A percentile compares a stretch with the other conserved stretches of the same genome.
phyloP scores from a whole-genome alignment of 2,888 invertebrate species.

The Strigamia crassipes region DNA sequence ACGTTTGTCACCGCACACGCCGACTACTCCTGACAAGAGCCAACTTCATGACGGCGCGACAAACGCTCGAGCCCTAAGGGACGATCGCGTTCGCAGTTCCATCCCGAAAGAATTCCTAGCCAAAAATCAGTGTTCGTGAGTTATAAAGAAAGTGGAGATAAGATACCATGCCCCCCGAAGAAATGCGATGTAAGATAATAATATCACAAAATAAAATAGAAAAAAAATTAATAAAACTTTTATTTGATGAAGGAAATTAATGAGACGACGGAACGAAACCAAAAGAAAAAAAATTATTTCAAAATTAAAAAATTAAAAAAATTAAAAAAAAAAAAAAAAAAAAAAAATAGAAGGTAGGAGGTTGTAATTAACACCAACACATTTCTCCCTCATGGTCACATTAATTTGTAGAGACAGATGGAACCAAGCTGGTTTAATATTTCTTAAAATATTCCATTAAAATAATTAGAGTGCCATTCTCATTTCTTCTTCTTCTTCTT shows the following conservation, averaged over 20 bases:
- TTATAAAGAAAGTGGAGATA: constrained; percentile 33
- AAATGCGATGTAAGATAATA: constrained; percentile 22
- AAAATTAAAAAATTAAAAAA: background rate
- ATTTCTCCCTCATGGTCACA: constrained; percentile 35
- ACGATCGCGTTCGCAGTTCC: constrained; percentile 40
- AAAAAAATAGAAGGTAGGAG: background rate
- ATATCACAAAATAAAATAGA: background rate
- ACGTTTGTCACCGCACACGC: constrained; percentile 38
- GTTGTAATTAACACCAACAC: constrained; percentile 42
- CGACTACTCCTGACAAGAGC: constrained; percentile 21
- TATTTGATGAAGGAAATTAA: background rate
- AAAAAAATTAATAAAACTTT: background rate
- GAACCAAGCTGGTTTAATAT: constrained; percentile 37
- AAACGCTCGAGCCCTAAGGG: constrained; percentile 28
- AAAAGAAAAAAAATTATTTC: background rate
- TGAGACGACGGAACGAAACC: background rate
- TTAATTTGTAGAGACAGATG: constrained; percentile 37
- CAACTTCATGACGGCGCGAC: constrained; percentile 23
- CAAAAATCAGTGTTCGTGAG: constrained; percentile 37
- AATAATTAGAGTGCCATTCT: constrained; percentile 15
- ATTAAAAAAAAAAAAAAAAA: background rate
- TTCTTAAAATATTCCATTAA: constrained; percentile 42
- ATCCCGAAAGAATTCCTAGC: constrained; percentile 36
- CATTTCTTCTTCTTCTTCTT: too few species aligned
- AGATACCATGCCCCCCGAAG: constrained; percentile 8